phyloP scores from a whole-genome alignment of 2,113 vertebrate species.

The Trematocara unimaculatum region DNA sequence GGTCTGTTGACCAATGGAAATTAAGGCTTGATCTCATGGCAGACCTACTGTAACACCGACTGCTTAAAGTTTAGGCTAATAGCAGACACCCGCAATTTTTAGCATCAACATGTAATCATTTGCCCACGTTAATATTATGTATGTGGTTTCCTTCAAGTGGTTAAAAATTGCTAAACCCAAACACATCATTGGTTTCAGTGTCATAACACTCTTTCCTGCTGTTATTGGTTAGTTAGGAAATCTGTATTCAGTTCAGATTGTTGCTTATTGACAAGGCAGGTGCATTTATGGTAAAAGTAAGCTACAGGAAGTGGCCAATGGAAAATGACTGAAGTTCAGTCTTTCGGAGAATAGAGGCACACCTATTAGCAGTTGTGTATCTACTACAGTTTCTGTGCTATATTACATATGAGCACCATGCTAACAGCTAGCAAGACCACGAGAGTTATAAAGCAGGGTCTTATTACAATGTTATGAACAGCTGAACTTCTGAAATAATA shows the following conservation, averaged over 20 bases:
- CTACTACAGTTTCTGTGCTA: neutral
- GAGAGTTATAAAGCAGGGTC: neutral
- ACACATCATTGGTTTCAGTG: neutral
- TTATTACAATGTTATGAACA: neutral
- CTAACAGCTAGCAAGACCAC: neutral
- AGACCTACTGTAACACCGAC: neutral
- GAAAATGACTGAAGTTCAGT: neutral
- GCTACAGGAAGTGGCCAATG: neutral
- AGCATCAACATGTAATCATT: neutral
- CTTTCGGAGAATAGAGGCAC: neutral
- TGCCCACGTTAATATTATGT: neutral
- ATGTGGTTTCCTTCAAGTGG: neutral
- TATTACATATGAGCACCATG: neutral
- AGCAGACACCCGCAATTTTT: neutral
- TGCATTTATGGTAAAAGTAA: neutral
- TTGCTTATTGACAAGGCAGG: neutral
- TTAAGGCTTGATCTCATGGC: neutral
- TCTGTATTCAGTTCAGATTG: neutral
- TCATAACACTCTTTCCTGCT: accelerated
- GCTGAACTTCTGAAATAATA: neutral
- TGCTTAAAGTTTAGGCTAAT: neutral
- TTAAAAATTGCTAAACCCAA: neutral
- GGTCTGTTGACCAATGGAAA: neutral
- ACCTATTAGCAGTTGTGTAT: neutral
- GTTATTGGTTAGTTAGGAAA: neutral